Evolutionary conservation across 2,888 invertebrate genomes (phyloP), one percentile per base, ranked within the genome.

Genomic region (Metalampra italica): DNA sequence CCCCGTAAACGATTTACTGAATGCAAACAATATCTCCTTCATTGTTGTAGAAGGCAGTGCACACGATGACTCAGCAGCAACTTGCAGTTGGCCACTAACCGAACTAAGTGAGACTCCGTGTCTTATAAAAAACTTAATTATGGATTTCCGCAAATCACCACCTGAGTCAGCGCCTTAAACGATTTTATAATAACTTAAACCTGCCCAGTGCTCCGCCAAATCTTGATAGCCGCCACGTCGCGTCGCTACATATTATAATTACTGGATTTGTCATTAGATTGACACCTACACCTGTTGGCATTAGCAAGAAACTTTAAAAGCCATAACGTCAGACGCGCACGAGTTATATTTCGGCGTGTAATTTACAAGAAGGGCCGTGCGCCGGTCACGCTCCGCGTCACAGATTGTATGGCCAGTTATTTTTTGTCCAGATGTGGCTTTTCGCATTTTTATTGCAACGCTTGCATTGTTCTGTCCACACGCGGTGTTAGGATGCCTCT

Each of bases 391-490:
- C 45, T 60, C 51, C 46, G 49, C 46, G 50, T 49, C 53, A 52
- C 57, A 49, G 53, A 49, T 50, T 50, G 53, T 52, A 53, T 52
- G 46, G 42, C 34, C 50, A 43, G 40, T 45, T 55, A 61, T 76
- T 77, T 78, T 77, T 72, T 74, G 68, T 66, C 55, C 63, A 68
- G 62, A 68, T 66, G 67, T 39, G 66, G 59, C 56, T 68, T 66
- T 67, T 68, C 64, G 66, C 60, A 69, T 74, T 71, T 77, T 74
- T 76, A 72, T 72, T 78, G 75, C 76, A 77, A 62, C 54, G 62
- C 55, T 57, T 76, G 78, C 82, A 82, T 84, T 84, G 82, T 84
- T 82, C 68, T 68, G 66, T 72, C 60, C 59, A 55, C 57, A 55
- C 57, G 56, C 54, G 59, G 53, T 61, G 51, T 63, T 60, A 66